phyloP scores from a whole-genome alignment of 2,888 invertebrate genomes.

The Lordiphosa fenestrarum region DNA sequence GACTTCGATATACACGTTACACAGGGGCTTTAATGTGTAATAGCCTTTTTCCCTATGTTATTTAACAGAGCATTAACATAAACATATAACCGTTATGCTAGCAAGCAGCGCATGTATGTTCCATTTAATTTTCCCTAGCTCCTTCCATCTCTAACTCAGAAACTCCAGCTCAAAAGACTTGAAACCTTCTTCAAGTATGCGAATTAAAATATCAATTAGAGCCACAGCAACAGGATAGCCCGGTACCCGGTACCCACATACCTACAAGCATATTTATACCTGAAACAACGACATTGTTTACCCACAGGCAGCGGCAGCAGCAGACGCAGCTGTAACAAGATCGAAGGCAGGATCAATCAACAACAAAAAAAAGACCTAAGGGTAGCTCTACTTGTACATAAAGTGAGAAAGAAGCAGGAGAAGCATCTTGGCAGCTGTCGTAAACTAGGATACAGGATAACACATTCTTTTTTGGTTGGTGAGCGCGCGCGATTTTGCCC shows the following conservation, averaged over 20 bases:
- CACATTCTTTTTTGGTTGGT: slow-evolving; percentile 10
- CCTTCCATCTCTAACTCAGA: too few relatives aligned
- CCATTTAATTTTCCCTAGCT: too few relatives aligned
- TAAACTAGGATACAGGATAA: slow-evolving; percentile 49
- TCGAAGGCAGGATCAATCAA: slow-evolving; percentile 60
- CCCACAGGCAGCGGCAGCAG: slow-evolving; percentile 21
- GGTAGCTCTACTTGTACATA: slow-evolving; percentile 29
- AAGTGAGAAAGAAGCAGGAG: slow-evolving; percentile 5
- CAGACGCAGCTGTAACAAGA: slow-evolving; percentile 64
- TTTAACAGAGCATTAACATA: too few relatives aligned
- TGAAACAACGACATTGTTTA: slow-evolving; percentile 2
- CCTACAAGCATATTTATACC: slow-evolving; percentile 9
- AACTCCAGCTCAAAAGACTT: too few relatives aligned
- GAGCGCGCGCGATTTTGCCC: slow-evolving; percentile 27
- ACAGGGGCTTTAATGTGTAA: too few relatives aligned
- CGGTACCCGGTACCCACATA: slow-evolving; percentile 29
- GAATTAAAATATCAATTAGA: slow-evolving; percentile 33
- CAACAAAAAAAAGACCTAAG: slow-evolving; percentile 33
- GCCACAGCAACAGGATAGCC: slow-evolving; percentile 15
- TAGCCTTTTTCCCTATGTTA: too few relatives aligned
- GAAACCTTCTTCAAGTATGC: too few relatives aligned
- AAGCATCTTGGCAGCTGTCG: slow-evolving; percentile 59
- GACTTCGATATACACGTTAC: too few relatives aligned
- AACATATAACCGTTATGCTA: too few relatives aligned
- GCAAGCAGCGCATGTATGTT: too few relatives aligned